Conservation (phyloP, 2,113 vertebrate genomes). For the Acanthochromis polyacanthus region DNA sequence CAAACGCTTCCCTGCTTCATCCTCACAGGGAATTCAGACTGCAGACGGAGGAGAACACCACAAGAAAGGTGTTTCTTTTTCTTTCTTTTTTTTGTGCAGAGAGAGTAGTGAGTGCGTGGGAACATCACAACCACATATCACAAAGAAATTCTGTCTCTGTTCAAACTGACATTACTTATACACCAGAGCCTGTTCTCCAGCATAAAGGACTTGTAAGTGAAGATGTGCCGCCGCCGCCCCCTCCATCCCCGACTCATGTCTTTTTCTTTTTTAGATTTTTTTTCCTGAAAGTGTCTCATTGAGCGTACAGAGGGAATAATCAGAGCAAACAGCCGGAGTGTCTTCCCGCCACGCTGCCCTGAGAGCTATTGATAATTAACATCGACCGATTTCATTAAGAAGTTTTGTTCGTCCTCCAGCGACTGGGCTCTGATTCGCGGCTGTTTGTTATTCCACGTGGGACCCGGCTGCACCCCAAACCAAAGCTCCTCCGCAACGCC, state of each 20-base stretch:
- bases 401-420: conserved; percentile 25
- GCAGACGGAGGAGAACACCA: conserved; percentile 32
- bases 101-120: conserved; percentile 19
- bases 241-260: neutral
- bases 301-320: conserved; percentile 21
- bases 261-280: conserved; percentile 8
- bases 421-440: conserved; percentile 50
- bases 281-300: neutral
- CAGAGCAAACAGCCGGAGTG: conserved; percentile 11
- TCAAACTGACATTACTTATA: conserved; percentile 49
- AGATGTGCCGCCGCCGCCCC: neutral
- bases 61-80: conserved; percentile 43
- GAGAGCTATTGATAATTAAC: conserved; percentile 53
- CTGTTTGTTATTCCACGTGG: conserved; percentile 63
- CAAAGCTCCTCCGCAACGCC: conserved; percentile 49
- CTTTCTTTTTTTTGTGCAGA: conserved; percentile 12
- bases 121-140: conserved; percentile 49
- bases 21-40: conserved; percentile 39
- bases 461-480: conserved; percentile 49
- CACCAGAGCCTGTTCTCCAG: conserved; percentile 21
- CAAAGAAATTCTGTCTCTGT: conserved; percentile 31
- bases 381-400: conserved; percentile 38
- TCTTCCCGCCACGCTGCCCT: neutral
- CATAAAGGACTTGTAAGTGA: conserved; percentile 37
- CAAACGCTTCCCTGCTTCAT: conserved; percentile 32